Percentiles rank a stretch among this genome's conserved stretches.
Conservation (phyloP, 2,888 invertebrate genomes). For the Aphrophora alni region DNA sequence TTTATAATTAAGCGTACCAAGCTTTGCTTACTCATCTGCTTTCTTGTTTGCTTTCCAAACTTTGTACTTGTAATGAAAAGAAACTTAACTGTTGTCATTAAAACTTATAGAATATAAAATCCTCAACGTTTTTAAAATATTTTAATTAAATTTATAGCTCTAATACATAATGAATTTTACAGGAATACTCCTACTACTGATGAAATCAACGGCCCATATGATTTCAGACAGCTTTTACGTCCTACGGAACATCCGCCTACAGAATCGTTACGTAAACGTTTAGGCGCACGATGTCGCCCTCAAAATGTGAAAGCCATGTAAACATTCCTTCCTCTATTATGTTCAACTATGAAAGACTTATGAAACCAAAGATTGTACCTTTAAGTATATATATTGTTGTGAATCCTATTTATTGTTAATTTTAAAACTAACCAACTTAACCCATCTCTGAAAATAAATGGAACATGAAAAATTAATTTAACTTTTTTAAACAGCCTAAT, state of each 20-base stretch:
- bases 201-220: slow-evolving; percentile 70
- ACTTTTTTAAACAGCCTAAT: not conserved
- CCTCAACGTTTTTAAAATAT: too few relatives aligned
- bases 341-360: slow-evolving; percentile 25
- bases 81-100: too few relatives aligned
- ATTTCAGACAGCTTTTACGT: slow-evolving; percentile 69
- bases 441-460: not conserved
- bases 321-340: not conserved
- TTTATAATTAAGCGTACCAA: too few relatives aligned
- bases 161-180: too few relatives aligned
- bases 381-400: not conserved
- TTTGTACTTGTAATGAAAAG: too few relatives aligned
- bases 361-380: slow-evolving; percentile 30
- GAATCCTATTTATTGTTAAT: not conserved
- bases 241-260: slow-evolving; percentile 71
- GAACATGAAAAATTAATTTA: not conserved
- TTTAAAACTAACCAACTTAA: not conserved
- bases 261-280: slow-evolving; percentile 69
- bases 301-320: slow-evolving; percentile 43
- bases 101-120: too few relatives aligned
- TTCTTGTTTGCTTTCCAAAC: too few relatives aligned
- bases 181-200: slow-evolving; percentile 54
- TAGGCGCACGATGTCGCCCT: slow-evolving; percentile 38
- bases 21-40: too few relatives aligned
- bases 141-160: too few relatives aligned